phyloP scores from a whole-genome alignment of 2,888 invertebrate species.

The Tyria jacobaeae region DNA sequence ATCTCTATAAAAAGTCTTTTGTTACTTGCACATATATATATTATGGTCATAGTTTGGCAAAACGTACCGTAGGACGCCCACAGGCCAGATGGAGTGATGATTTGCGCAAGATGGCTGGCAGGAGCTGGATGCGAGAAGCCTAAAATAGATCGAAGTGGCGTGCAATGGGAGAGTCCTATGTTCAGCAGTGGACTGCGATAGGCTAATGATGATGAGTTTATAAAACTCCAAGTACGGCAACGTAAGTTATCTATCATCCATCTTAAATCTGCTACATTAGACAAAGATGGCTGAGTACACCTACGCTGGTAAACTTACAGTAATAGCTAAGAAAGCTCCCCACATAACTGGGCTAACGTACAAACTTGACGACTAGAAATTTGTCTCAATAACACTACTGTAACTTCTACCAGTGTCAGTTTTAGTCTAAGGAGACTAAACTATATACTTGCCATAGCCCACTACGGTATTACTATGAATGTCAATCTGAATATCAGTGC shows the following conservation, averaged over 20 bases:
- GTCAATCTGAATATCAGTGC: background rate
- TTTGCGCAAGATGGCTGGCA: too few relatives aligned
- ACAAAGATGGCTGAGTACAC: background rate
- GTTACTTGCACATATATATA: too few relatives aligned
- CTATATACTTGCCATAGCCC: constrained; percentile 13
- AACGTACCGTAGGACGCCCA: too few relatives aligned
- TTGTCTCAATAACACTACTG: constrained; percentile 64
- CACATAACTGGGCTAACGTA: constrained; percentile 25
- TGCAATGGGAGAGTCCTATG: too few relatives aligned
- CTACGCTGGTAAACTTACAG: constrained; percentile 19
- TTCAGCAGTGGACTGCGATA: too few relatives aligned
- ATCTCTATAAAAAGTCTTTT: too few relatives aligned
- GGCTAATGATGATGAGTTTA: too few relatives aligned
- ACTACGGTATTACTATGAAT: background rate
- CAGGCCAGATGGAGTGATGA: too few relatives aligned
- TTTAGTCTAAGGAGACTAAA: constrained; percentile 52
- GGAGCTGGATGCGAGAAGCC: too few relatives aligned
- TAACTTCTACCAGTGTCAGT: constrained; percentile 57
- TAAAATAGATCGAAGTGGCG: too few relatives aligned
- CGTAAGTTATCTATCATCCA: background rate
- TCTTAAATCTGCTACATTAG: background rate
- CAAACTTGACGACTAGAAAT: constrained; percentile 45
- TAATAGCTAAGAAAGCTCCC: constrained; percentile 28
- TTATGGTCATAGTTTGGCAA: too few relatives aligned
- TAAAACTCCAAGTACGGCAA: too few relatives aligned